Conservation (phyloP, 2,113 vertebrate species). For the Sylvilagus bachmani region DNA sequence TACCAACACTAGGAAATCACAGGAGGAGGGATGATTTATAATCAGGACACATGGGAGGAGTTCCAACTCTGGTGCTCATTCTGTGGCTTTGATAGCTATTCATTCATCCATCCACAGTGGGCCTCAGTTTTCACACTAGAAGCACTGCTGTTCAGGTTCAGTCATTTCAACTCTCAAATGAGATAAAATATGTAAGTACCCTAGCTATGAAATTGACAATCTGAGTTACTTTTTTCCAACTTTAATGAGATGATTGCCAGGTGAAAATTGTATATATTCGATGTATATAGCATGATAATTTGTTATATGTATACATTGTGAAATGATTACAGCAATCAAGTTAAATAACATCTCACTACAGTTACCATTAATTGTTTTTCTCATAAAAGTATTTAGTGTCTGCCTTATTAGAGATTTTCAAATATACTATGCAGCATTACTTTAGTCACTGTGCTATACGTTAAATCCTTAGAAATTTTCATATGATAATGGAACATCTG, state of each 20-base stretch:
- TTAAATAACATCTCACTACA: not conserved
- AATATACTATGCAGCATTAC: not conserved
- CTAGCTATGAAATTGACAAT: constrained; percentile 5
- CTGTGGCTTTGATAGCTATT: not conserved
- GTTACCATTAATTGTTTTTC: not conserved
- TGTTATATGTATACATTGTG: not conserved
- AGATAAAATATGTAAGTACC: not conserved
- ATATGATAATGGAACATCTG: not conserved
- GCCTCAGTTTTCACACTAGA: not conserved
- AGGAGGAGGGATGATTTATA: constrained; percentile 13
- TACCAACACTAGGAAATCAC: not conserved
- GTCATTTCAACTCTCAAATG: constrained; percentile 4
- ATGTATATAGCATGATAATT: not conserved
- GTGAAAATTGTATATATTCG: not conserved
- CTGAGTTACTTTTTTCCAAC: not conserved
- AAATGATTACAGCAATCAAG: not conserved
- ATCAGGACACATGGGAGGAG: not conserved
- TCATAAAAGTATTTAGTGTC: not conserved
- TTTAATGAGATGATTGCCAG: not conserved
- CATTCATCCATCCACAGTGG: not conserved
- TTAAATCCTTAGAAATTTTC: not conserved
- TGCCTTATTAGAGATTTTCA: not conserved
- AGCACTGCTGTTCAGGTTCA: not conserved
- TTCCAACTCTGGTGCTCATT: not conserved
- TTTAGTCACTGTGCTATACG: too few species aligned